Conservation (phyloP, 2,113 vertebrate genomes). For the Lasiurus borealis region DNA sequence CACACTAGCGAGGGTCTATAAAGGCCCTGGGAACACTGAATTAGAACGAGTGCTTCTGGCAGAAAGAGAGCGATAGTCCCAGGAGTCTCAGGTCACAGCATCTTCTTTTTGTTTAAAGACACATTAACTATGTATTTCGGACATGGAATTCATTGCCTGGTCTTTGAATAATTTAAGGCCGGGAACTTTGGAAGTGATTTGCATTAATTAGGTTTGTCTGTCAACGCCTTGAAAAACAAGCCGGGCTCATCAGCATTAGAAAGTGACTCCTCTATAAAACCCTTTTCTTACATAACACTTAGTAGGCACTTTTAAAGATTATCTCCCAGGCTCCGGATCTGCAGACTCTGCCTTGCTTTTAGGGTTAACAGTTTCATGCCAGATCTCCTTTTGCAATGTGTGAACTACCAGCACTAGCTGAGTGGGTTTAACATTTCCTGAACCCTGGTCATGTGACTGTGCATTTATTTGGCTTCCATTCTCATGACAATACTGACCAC, state of each 20-base stretch:
- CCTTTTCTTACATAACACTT: neutral
- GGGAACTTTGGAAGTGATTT: neutral
- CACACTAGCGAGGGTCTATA: neutral
- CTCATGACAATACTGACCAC: neutral
- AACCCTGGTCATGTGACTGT: neutral
- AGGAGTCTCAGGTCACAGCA: neutral
- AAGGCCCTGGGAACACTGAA: neutral
- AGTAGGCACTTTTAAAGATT: neutral
- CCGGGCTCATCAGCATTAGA: neutral
- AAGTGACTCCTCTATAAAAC: too few relatives aligned
- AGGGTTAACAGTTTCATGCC: neutral
- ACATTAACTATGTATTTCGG: neutral
- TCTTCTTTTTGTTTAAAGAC: neutral
- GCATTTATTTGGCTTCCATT: neutral
- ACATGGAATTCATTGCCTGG: neutral
- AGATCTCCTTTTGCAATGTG: neutral
- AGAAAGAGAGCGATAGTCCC: neutral
- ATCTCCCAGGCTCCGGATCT: neutral
- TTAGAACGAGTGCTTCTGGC: neutral
- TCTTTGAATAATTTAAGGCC: neutral
- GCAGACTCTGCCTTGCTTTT: neutral
- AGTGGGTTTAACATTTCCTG: neutral
- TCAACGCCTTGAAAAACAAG: neutral
- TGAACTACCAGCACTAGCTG: neutral
- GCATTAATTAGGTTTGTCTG: neutral